Evolutionary conservation across 2,888 invertebrate genomes (phyloP).

Genomic region (Aelia acuminata): DNA sequence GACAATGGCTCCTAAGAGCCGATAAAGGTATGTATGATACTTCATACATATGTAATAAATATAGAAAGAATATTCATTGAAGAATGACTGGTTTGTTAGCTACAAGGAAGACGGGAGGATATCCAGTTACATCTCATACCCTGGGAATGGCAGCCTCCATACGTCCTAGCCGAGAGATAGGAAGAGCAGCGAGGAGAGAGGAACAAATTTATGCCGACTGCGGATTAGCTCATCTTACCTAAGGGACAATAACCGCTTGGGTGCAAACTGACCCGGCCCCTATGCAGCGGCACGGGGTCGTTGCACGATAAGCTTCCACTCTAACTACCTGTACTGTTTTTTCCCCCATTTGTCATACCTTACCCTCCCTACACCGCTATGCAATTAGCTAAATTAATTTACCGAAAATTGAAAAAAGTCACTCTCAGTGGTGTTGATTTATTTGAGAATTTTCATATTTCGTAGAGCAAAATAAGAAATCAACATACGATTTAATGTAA

Average conservation of each 20-base stretch:
- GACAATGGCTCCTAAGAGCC: too few relatives aligned
- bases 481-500: too few relatives aligned
- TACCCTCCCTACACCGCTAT: background rate
- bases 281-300: background rate
- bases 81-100: background rate
- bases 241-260: constrained; percentile 35
- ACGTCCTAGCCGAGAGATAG: background rate
- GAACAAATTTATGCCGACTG: constrained; percentile 11
- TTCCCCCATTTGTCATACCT: background rate
- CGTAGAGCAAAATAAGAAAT: too few relatives aligned
- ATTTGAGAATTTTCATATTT: background rate
- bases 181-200: background rate
- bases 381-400: background rate
- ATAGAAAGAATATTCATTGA: background rate
- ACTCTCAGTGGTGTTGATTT: background rate
- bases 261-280: background rate
- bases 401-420: background rate
- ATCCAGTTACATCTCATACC: background rate
- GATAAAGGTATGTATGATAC: too few relatives aligned
- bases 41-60: too few relatives aligned
- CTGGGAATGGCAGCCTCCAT: background rate
- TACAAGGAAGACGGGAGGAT: background rate
- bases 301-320: constrained; percentile 38
- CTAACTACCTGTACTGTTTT: background rate
- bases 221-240: constrained; percentile 35